A percentile compares a stretch with the other conserved stretches of the same genome.
These are phyloP conservation scores for Lasioglossum baleicum DNA, from an alignment of 1,140 invertebrate genomes.

Conservation along the genomic window DNA sequence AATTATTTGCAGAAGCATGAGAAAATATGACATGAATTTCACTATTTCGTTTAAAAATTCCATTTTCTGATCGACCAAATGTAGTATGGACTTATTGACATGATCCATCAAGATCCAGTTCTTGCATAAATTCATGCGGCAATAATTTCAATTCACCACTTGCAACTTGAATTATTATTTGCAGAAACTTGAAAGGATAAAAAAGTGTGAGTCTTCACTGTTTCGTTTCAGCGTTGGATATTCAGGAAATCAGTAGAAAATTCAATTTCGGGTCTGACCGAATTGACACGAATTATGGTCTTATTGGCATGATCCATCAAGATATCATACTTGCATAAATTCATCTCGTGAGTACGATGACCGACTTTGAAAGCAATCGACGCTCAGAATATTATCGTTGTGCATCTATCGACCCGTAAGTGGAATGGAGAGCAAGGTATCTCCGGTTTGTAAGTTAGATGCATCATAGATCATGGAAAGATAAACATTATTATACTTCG, in stretches of 20 bases:
- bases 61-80: neutral
- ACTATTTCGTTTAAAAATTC: neutral
- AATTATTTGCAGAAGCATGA: too few relatives aligned
- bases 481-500: constrained; percentile 56
- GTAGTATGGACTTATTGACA: constrained; percentile 37
- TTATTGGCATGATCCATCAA: constrained; percentile 50
- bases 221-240: neutral
- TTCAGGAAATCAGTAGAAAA: neutral
- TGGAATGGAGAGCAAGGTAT: constrained; percentile 47
- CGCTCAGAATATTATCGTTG: constrained; percentile 48
- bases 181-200: too few relatives aligned
- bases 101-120: constrained; percentile 42
- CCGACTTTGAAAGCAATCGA: constrained; percentile 55
- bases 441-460: constrained; percentile 35
- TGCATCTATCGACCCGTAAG: constrained; percentile 49
- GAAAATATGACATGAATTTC: too few relatives aligned
- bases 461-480: constrained; percentile 34
- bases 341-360: constrained; percentile 35
- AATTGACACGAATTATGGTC: constrained; percentile 14
- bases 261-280: neutral
- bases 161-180: too few relatives aligned
- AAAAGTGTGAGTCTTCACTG: too few relatives aligned
- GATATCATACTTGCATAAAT: constrained; percentile 41
- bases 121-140: constrained; percentile 38
- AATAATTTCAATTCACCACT: too few relatives aligned